Conservation (phyloP, 2,888 invertebrate species). For the Itoplectis maculator region DNA sequence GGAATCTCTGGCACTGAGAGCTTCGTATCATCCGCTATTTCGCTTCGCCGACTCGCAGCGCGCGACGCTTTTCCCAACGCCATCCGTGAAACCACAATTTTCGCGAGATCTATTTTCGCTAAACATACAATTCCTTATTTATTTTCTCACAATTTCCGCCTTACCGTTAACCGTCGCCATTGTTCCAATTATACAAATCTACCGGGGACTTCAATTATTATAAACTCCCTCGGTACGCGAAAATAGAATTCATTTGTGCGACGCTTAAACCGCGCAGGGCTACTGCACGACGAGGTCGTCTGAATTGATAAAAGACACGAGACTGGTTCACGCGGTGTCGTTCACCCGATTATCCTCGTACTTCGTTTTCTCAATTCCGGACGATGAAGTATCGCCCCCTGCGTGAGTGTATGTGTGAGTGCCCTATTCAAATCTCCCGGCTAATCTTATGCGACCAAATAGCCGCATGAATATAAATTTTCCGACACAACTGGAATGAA, state of each 20-base stretch:
- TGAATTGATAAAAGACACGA: not conserved
- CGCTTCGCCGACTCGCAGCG: not conserved
- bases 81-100: not conserved
- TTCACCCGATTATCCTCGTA: not conserved
- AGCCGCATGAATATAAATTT: not conserved
- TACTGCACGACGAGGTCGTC: slow-evolving; percentile 3
- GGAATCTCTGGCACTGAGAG: not conserved
- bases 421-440: not conserved
- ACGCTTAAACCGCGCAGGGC: not conserved
- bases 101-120: not conserved
- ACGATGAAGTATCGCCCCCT: too few relatives aligned
- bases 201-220: not conserved
- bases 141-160: not conserved
- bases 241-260: not conserved
- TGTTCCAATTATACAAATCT: not conserved
- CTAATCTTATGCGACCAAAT: too few relatives aligned
- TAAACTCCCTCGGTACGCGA: not conserved
- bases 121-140: not conserved
- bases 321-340: slow-evolving; percentile 8
- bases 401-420: too few relatives aligned
- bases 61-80: not conserved
- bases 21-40: slow-evolving; percentile 10
- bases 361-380: not conserved
- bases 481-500: not conserved
- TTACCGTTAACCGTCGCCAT: not conserved